Base-by-base conservation (phyloP, 2,888 invertebrate species). In the Disparrhopalites patrizii region DNA sequence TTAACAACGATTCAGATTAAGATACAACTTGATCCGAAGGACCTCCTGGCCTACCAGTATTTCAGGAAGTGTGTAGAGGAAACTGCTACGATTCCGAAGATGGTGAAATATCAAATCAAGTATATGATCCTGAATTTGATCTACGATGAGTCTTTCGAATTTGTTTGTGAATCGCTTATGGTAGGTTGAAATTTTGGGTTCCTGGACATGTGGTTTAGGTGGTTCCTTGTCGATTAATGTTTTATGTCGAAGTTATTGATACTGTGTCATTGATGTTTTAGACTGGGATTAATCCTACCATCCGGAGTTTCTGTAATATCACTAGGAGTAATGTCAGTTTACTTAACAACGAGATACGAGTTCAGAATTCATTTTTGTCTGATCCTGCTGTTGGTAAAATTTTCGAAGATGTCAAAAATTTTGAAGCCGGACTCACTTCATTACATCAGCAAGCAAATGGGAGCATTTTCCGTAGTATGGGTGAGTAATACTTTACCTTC, bases 11-110 rank as follows among this genome's bases (percentile, higher is more conserved):
- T 23, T 8, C 20, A 13, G 25, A 25, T 47, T 3, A 3, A 18
- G 5, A n/a, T 47, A 3, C 10, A 1, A 1, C 25, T 57, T 38
- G 57, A 40, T 13, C 7, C 40, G 15, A 33, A 40, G 28, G 57
- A 57, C 28, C n/a, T 57, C 8, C 15, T 57, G 8, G 27, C 36
- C 27, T 40, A 40, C 27, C 28, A 40, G 27, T 57, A 57, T 18
- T 57, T 40, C 28, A 23, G 40, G 13, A 57, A 40, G 18, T 57
- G 57, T 40, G 8, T 57, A 10, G 27, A 40, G 1, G 40, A 57
- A 25, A 52, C 27, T 13, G 10, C 15, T 4, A 5, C 25, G 15
- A 57, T 57, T 27, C 28, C 57, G n/a, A 27, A 10, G 13, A 13
- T 27, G 3, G 10, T 57, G n/a, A 57, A 57, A 10, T 23, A 7